Evolutionary conservation across 2,888 invertebrate species (phyloP).

Genomic region (Leistus spinibarbis): DNA sequence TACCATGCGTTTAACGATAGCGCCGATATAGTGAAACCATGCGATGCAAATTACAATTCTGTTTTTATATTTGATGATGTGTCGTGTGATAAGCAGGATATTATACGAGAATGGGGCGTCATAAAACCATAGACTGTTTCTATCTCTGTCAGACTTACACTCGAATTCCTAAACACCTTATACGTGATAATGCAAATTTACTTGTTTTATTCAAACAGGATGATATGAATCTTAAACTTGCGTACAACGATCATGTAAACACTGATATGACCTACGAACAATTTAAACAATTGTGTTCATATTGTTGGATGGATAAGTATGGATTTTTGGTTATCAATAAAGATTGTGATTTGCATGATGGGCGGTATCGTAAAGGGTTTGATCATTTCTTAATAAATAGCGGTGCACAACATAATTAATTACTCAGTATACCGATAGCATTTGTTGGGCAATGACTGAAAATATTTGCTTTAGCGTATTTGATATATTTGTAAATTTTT

Average conservation of each 20-base stretch:
- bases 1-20: conserved; percentile 41
- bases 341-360: conserved; percentile 45
- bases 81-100: conserved; percentile 47
- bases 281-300: conserved; percentile 47
- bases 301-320: conserved; percentile 48
- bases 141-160: conserved; percentile 51
- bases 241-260: conserved; percentile 45
- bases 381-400: conserved; percentile 40
- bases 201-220: conserved; percentile 50
- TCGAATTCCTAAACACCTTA: conserved; percentile 49
- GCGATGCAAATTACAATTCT: conserved; percentile 46
- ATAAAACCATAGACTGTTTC: conserved; percentile 49
- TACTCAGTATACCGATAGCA: neutral
- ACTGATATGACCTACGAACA: conserved; percentile 45
- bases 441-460: neutral
- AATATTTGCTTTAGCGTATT: neutral
- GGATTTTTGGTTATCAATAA: conserved; percentile 48
- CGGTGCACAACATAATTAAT: neutral
- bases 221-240: conserved; percentile 49
- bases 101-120: conserved; percentile 48
- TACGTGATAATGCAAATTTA: conserved; percentile 51
- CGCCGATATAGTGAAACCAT: conserved; percentile 40
- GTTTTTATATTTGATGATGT: conserved; percentile 53
- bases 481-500: too few relatives aligned
- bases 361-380: conserved; percentile 49